These are phyloP conservation scores for Eubucco bourcierii DNA, from an alignment of 2,113 vertebrate species.

Conservation along the genomic window DNA sequence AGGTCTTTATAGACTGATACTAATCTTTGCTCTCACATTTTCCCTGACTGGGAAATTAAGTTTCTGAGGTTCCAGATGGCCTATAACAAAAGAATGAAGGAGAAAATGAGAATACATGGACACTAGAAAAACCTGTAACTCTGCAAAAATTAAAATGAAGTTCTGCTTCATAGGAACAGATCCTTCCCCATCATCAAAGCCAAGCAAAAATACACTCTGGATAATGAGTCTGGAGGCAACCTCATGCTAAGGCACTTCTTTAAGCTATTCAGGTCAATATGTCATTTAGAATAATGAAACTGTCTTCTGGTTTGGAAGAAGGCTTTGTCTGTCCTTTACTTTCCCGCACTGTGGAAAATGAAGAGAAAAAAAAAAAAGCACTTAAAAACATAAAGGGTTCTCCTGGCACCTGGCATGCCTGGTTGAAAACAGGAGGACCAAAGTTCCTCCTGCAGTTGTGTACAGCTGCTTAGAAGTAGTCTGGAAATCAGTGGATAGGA, in stretches of 20 bases:
- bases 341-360: neutral
- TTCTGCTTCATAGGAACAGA: constrained; percentile 1
- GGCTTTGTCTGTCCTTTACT: neutral
- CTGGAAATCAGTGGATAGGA: neutral
- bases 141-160: constrained; percentile 24
- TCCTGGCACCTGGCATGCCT: neutral
- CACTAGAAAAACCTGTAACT: neutral
- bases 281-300: constrained; percentile 25
- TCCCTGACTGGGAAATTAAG: neutral
- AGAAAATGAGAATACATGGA: constrained; percentile 18
- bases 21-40: neutral
- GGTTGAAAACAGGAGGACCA: neutral
- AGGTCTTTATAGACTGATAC: neutral
- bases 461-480: neutral
- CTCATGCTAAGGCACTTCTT: constrained; percentile 1
- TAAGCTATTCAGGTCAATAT: neutral
- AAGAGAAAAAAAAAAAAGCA: neutral
- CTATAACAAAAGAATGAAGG: constrained; percentile 9
- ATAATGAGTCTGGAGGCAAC: constrained; percentile 24
- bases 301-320: neutral
- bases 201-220: constrained; percentile 9
- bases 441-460: neutral
- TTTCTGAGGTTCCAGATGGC: constrained; percentile 24
- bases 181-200: constrained; percentile 7
- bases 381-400: neutral